Base-by-base conservation (phyloP, 2,113 vertebrate genomes). In the Chloropsis hardwickii region DNA sequence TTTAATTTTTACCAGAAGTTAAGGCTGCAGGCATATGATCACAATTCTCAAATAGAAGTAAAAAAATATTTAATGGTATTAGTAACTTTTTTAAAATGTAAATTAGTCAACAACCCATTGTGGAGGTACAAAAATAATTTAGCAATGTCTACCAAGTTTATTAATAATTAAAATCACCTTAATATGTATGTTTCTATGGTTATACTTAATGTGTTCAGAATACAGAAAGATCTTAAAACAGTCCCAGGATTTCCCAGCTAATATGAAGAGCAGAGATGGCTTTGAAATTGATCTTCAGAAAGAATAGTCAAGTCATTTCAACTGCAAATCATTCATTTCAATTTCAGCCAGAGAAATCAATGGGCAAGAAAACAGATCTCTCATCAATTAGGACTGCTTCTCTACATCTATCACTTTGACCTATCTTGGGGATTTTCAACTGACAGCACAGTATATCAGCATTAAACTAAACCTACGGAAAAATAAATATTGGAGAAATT, bases 251-350 rank as follows among this genome's bases (percentile, higher is more conserved):
- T 97, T 94, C 92, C 73, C 78, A 86, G 83, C 58, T 66, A 94
- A 95, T 81, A 70, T 21, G 42, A 82, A 93, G 31, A 94, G 45
- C 85, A 81, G 42, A 74, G 65, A 74, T 2, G 1, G 37, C 72
- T 96, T 86, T 84, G 94, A 97, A 98, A 97, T 25, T 89, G 70
- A 78, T 97, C 94, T 94, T 97, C 92, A 86, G 81, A 88, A 97
- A 96, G 21, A 78, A 54, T 23, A 94, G 92, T 40, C 87, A 61
- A 24, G 45, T 74, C 45, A 74, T 83, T 92, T 73, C 70, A 71
- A 83, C 93, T 82, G 62, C 48, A 96, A 97, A 88, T 86, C 67
- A 78, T 76, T 85, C 31, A 51, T 81, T 37, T n/a, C 42, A 82
- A 79, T 70, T 86, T 80, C 82, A 88, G 56, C 45, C 88, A 60